Percentiles rank a stretch among this genome's conserved stretches.
phyloP scores from a whole-genome alignment of 2,113 vertebrate genomes.

The Promerops cafer region DNA sequence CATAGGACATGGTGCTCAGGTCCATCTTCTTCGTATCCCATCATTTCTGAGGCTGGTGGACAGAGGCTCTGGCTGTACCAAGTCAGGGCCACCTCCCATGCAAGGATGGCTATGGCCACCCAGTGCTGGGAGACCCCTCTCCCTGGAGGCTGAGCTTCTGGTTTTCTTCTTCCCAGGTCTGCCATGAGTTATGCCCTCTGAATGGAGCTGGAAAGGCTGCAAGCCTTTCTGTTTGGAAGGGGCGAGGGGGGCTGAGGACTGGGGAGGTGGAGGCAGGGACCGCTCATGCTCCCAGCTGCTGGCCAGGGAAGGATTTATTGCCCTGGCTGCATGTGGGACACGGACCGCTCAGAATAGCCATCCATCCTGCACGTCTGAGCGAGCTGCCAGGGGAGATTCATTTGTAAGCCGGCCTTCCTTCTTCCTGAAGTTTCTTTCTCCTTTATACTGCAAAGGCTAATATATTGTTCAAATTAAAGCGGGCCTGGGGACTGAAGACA shows the following conservation, averaged over 20 bases:
- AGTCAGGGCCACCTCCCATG: not conserved
- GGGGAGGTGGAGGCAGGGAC: not conserved
- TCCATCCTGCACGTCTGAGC: not conserved
- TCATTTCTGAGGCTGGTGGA: not conserved
- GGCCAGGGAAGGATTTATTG: not conserved
- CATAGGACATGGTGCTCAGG: not conserved
- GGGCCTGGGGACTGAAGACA: slow-evolving; percentile 3
- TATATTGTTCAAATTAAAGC: slow-evolving; percentile 24
- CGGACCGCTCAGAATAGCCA: not conserved
- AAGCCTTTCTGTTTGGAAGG: not conserved
- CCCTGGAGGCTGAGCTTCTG: not conserved
- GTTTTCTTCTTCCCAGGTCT: not conserved
- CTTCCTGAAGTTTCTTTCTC: slow-evolving; percentile 13
- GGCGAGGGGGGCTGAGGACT: not conserved
- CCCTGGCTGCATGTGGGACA: not conserved
- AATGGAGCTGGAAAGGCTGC: not conserved
- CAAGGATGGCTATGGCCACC: not conserved
- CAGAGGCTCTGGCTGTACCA: not conserved
- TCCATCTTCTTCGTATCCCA: not conserved
- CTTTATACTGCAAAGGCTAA: slow-evolving; percentile 28
- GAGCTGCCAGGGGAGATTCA: not conserved
- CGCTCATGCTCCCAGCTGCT: not conserved
- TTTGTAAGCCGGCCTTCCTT: not conserved
- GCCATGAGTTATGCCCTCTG: not conserved
- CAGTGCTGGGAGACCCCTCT: not conserved